Evolutionary conservation across 2,113 vertebrate genomes (phyloP).

Genomic region (Motacilla alba): DNA sequence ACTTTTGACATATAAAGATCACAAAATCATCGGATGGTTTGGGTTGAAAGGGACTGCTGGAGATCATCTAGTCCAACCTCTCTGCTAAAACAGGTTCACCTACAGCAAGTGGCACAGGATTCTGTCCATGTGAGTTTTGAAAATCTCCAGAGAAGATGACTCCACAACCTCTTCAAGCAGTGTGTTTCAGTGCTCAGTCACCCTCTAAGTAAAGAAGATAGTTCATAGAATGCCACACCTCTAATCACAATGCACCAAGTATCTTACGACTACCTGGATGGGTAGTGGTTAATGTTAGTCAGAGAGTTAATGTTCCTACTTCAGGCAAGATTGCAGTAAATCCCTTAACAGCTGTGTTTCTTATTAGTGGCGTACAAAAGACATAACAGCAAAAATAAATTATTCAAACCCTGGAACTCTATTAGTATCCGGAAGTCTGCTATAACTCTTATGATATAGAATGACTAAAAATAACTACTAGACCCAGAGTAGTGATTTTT

Average conservation of each 20-base stretch:
- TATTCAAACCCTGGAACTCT: background rate
- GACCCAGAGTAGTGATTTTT: background rate
- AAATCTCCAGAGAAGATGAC: background rate
- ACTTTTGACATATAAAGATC: background rate
- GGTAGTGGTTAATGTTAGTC: background rate
- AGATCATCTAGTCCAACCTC: background rate
- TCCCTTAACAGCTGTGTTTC: background rate
- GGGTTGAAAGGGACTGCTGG: background rate
- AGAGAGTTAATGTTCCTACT: background rate
- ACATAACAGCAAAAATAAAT: background rate
- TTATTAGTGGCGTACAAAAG: background rate
- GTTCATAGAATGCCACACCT: background rate
- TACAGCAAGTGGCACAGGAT: background rate
- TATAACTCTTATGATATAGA: background rate
- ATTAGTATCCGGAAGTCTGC: background rate
- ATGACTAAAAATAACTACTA: background rate
- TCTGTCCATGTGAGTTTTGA: background rate
- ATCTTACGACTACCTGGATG: background rate
- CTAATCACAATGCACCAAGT: background rate
- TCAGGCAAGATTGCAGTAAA: background rate
- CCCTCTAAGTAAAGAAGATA: background rate
- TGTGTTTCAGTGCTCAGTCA: background rate
- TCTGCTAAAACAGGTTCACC: background rate
- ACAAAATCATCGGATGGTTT: background rate
- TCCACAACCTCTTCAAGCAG: background rate